Evolutionary conservation across 1,140 invertebrate species (phyloP), one percentile per base, ranked within the genome.

Genomic region (Samia ricini): DNA sequence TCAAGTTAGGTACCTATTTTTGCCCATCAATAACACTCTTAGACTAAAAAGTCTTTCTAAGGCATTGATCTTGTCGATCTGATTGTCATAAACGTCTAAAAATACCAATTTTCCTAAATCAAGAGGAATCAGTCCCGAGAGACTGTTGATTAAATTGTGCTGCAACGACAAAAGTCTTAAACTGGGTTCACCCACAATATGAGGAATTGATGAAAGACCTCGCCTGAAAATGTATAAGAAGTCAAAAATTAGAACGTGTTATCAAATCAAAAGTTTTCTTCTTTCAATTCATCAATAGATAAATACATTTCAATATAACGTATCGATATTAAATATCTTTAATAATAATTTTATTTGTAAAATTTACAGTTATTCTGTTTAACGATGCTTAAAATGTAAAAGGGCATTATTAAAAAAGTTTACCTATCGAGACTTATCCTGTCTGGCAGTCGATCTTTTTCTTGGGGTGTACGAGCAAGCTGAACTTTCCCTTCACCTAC

Each of bases 31-130:
- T 52, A 98, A 91, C 4, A 98, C 97, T 71, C 96, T 90, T 8
- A 98, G 91, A 79, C 95, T 95, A 52, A 93, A 93, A 6, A 98
- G 91, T 52, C 92, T 91, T 66, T 95, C 94, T 29, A 98, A 90
- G 63, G 93, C 95, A 49, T 93, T 93, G 55, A 98, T 95, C 77
- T 94, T 94, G 63, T 98, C 97, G 42, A 99, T 94, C 85, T 98
- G 96, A 90, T 99, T 99, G 85, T 98, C 96, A 87, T 98, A 98
- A 3, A 99, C 90, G 86, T 99, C 97, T 51, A 99, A 93, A 79
- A 98, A 98, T 23, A 99, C 97, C 49, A 98, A 88, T 83, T 95
- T 94, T 26, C 93, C 94, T 60, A 97, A 92, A 63, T 93, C 92
- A 51, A 89, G 83, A 5, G 87, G 68, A 1, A 76, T 68, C 18